These are phyloP conservation scores for Eristalis intricaria DNA, from an alignment of 2,888 invertebrate species.

Conservation along the genomic window DNA sequence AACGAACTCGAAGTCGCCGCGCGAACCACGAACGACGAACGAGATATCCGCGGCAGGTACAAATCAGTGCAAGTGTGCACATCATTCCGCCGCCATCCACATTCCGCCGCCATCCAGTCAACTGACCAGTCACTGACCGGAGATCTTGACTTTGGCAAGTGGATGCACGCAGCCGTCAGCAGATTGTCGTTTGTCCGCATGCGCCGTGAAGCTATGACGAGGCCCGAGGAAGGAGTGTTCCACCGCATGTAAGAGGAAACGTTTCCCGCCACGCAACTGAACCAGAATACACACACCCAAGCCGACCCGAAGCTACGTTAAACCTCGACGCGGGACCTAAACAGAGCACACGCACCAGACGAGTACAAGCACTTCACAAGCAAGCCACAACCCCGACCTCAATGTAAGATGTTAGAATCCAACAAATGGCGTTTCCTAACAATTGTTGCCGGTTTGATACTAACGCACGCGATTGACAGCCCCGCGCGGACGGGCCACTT, in stretches of 20 bases:
- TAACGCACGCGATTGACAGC: conserved; percentile 76
- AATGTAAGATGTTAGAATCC: conserved; percentile 81
- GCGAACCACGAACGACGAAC: conserved; percentile 12
- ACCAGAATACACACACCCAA: conserved; percentile 27
- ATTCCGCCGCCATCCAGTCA: no score
- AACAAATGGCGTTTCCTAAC: conserved; percentile 78
- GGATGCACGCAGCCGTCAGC: conserved; percentile 19
- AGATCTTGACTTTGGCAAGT: conserved; percentile 45
- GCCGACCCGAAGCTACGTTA: not conserved
- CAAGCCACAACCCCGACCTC: conserved; percentile 69
- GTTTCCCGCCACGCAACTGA: conserved; percentile 3
- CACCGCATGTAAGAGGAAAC: conserved; percentile 24
- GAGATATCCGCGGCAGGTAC: conserved; percentile 49
- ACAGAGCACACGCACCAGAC: not conserved
- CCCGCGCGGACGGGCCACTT: conserved; percentile 64
- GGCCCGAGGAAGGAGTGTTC: conserved; percentile 31
- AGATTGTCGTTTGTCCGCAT: conserved; percentile 28
- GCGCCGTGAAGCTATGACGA: conserved; percentile 55
- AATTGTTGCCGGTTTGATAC: conserved; percentile 76
- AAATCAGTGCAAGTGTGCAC: conserved; percentile 66
- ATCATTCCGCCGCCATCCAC: conserved; percentile 9
- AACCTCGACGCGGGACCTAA: not conserved
- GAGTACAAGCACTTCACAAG: not conserved
- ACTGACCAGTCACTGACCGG: conserved; percentile 54
- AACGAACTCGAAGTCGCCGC: conserved; percentile 19